A percentile compares a stretch with the other conserved stretches of the same genome.
Evolutionary conservation across 2,888 invertebrate species (phyloP).

Genomic region (Ctena decussata): DNA sequence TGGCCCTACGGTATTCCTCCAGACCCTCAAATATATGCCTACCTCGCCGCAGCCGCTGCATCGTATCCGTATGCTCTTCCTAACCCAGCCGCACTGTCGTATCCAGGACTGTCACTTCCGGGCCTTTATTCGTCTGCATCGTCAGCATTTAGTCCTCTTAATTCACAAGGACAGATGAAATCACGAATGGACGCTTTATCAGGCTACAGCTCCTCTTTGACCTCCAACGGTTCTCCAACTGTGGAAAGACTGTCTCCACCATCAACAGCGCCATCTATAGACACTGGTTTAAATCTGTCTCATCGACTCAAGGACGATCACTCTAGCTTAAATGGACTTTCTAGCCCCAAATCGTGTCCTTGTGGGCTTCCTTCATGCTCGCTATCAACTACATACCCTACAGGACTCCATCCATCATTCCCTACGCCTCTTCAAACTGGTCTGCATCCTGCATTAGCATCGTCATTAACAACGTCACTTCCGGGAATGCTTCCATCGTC

Average conservation of each 20-base stretch:
- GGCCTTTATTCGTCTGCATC: constrained; percentile 60
- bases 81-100: constrained; percentile 66
- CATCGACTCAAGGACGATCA: constrained; percentile 54
- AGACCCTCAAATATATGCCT: constrained; percentile 95
- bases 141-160: constrained; percentile 69
- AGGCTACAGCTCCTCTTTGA: constrained; percentile 24
- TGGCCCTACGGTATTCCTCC: constrained; percentile 94
- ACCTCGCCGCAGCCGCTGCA: constrained; percentile 94
- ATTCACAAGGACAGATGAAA: constrained; percentile 59
- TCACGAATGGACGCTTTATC: constrained; percentile 62
- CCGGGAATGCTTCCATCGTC: constrained; percentile 44
- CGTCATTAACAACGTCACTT: constrained; percentile 54
- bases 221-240: constrained; percentile 32
- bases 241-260: constrained; percentile 55
- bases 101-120: constrained; percentile 63
- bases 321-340: constrained; percentile 36
- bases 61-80: constrained; percentile 77
- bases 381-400: constrained; percentile 9
- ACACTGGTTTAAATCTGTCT: constrained; percentile 47
- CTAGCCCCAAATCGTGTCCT: constrained; percentile 59
- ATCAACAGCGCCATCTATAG: constrained; percentile 34
- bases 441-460: constrained; percentile 58
- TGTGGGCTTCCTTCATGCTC: constrained; percentile 64
- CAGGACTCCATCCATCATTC: constrained; percentile 56
- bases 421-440: constrained; percentile 44